Conservation (phyloP, 2,797 vertebrate genomes). For the Neostethus bicornis region DNA sequence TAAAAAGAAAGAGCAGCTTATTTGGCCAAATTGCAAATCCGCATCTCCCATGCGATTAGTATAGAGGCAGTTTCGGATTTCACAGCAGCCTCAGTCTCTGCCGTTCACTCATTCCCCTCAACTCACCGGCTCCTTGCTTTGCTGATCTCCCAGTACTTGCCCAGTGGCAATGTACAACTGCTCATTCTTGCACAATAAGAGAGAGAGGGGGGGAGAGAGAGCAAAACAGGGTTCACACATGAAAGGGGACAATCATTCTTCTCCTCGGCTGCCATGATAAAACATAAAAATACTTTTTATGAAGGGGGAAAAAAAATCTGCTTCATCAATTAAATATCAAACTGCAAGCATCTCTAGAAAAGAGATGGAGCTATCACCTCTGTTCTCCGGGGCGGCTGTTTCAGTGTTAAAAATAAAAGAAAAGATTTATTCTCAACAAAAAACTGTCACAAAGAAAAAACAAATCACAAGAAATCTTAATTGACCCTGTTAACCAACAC, state of each 20-base stretch:
- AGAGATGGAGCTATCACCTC: slow-evolving; percentile 70
- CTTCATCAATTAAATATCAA: slow-evolving; percentile 80
- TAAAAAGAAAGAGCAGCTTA: slow-evolving; percentile 74
- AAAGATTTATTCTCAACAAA: slow-evolving; percentile 37
- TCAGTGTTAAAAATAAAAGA: slow-evolving; percentile 57
- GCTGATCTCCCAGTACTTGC: slow-evolving; percentile 88
- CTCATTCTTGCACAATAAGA: slow-evolving; percentile 88
- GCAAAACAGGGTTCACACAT: slow-evolving; percentile 80
- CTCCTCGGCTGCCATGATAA: slow-evolving; percentile 66
- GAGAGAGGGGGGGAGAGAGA: slow-evolving; percentile 70
- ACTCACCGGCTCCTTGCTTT: slow-evolving; percentile 89
- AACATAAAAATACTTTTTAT: slow-evolving; percentile 66
- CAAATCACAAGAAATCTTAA: slow-evolving; percentile 45
- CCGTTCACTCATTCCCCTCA: slow-evolving; percentile 66
- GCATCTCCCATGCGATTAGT: slow-evolving; percentile 79
- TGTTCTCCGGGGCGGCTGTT: slow-evolving; percentile 54
- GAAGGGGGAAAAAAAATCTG: slow-evolving; percentile 73
- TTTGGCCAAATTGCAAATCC: slow-evolving; percentile 79
- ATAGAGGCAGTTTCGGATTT: slow-evolving; percentile 72
- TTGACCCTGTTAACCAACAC: slow-evolving; percentile 53
- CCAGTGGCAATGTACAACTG: slow-evolving; percentile 92
- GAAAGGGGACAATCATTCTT: slow-evolving; percentile 74
- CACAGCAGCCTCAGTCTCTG: slow-evolving; percentile 64
- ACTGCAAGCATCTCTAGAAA: slow-evolving; percentile 58
- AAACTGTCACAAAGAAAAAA: slow-evolving; percentile 35